Conservation (phyloP, 2,797 vertebrate genomes). For the Chiloscyllium punctatum region DNA sequence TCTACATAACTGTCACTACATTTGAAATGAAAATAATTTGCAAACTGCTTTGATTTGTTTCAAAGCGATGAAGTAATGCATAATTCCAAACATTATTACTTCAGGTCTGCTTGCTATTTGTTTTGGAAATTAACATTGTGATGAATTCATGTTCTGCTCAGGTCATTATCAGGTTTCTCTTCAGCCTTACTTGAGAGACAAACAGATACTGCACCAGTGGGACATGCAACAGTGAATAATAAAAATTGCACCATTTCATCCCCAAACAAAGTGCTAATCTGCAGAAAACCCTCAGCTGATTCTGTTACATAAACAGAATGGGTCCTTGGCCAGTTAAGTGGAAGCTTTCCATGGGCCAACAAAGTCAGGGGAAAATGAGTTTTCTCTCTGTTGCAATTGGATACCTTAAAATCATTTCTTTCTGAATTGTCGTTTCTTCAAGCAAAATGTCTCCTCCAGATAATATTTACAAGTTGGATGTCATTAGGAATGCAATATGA, state of each 20-base stretch:
- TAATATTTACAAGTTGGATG: neutral
- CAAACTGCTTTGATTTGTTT: neutral
- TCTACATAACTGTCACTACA: neutral
- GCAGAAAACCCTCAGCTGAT: neutral
- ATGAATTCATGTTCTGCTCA: neutral
- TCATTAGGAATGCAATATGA: neutral
- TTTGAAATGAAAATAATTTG: neutral
- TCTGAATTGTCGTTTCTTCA: neutral
- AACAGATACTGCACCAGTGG: neutral
- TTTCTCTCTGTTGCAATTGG: neutral
- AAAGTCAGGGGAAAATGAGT: neutral
- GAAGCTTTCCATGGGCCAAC: neutral
- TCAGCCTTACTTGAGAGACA: neutral
- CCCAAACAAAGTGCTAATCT: neutral
- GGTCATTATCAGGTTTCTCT: neutral
- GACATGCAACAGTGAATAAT: neutral
- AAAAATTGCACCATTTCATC: neutral
- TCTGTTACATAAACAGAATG: neutral
- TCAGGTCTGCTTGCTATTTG: neutral
- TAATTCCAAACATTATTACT: neutral
- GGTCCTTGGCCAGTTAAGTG: neutral
- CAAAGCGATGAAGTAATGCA: neutral
- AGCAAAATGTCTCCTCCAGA: neutral
- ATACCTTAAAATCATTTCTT: neutral
- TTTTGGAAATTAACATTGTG: neutral